Percentiles rank a stretch among this genome's conserved stretches.
phyloP scores from a whole-genome alignment of 2,888 invertebrate species.

The Acrocyrtus sp. region DNA sequence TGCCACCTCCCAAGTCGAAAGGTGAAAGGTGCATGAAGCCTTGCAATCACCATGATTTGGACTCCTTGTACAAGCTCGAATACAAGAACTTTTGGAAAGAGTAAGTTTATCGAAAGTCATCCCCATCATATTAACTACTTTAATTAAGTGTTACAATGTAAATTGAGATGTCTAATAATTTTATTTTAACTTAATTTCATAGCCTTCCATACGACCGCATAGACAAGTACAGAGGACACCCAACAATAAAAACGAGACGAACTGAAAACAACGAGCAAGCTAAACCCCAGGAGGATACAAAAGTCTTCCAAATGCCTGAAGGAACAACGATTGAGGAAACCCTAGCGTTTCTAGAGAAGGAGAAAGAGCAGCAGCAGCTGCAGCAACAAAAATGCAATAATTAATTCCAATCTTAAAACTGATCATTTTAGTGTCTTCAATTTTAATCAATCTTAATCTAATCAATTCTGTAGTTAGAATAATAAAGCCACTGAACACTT shows the following conservation, averaged over 20 bases:
- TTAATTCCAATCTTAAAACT: too few species aligned
- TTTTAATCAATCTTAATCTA: too few species aligned
- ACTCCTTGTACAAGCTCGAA: conserved; percentile 49
- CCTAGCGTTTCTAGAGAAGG: conserved; percentile 1
- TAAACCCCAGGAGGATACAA: conserved; percentile 6
- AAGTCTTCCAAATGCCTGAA: conserved; percentile 34
- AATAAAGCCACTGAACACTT: too few species aligned
- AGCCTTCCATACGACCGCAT: conserved; percentile 43
- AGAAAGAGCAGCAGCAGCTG: conserved; percentile 2
- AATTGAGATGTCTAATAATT: too few species aligned
- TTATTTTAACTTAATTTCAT: not conserved
- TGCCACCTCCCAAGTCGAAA: conserved; percentile 55
- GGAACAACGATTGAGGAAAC: conserved; percentile 44
- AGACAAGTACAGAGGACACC: conserved; percentile 56
- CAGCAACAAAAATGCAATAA: not conserved
- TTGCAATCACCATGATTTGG: conserved; percentile 29
- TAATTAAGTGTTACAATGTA: not conserved
- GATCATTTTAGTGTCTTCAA: too few species aligned
- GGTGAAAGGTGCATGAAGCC: conserved; percentile 59
- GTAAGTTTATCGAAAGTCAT: conserved; percentile 36
- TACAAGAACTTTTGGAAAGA: conserved; percentile 56
- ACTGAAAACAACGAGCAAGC: not conserved
- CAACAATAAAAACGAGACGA: conserved; percentile 33
- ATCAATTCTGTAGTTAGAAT: too few species aligned
- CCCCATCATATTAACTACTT: not conserved